Conservation (phyloP, 2,888 invertebrate species). For the Choristoneura rosaceana region DNA sequence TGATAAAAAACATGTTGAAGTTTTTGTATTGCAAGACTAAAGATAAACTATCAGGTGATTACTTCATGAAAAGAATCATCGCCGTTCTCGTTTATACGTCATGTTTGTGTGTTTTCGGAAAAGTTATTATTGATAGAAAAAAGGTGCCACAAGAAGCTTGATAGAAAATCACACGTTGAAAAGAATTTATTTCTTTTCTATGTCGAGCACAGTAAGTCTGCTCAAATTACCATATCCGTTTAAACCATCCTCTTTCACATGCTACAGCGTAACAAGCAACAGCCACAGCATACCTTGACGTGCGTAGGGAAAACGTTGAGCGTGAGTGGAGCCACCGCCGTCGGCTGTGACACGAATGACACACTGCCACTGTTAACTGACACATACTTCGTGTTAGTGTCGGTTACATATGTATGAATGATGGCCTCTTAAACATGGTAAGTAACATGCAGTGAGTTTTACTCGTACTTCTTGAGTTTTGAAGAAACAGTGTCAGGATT, state of each 20-base stretch:
- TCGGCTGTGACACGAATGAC: constrained; percentile 25
- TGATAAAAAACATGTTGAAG: too few species aligned
- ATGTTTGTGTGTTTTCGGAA: too few species aligned
- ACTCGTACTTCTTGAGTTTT: not conserved
- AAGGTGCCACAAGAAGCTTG: too few species aligned
- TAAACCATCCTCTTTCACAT: not conserved
- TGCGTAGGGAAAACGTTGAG: not conserved
- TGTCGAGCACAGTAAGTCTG: not conserved
- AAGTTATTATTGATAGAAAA: too few species aligned
- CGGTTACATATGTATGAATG: constrained; percentile 1
- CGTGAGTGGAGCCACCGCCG: constrained; percentile 26
- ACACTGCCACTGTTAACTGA: constrained; percentile 23
- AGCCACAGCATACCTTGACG: not conserved
- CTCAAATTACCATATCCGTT: constrained; percentile 18
- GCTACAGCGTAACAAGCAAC: not conserved
- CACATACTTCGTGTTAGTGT: constrained; percentile 10
- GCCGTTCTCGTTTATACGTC: too few species aligned
- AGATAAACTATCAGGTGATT: too few species aligned
- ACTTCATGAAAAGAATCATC: too few species aligned
- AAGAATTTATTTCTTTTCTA: too few species aligned
- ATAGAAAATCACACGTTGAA: too few species aligned
- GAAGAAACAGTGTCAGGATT: not conserved
- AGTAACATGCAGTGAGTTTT: not conserved
- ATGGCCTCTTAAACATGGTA: constrained; percentile 9
- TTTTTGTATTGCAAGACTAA: too few species aligned